Evolutionary conservation across 2,113 vertebrate species (phyloP), one percentile per base, ranked within the genome.

Genomic region (Muntiacus reevesi): DNA sequence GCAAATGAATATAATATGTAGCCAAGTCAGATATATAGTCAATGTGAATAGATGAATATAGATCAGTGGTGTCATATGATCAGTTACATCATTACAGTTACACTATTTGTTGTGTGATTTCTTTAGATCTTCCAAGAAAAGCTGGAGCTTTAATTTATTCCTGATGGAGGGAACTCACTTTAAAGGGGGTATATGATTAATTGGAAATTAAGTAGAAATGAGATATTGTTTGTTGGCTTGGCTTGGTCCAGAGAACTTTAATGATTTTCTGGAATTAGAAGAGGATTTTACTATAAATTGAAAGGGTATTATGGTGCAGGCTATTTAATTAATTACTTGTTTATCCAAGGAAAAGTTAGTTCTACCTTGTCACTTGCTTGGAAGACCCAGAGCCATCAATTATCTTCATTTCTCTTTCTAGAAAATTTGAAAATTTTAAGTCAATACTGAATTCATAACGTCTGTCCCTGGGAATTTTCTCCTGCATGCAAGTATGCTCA

Each of bases 1-100:
- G 45, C 13, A 97, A 97, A 98, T 92, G 71, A 97, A 97, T 95
- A 89, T 97, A 97, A 95, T 95, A 84, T 5, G 8, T n/a, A 23
- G 23, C 40, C 28, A 94, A 55, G 60, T 95, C 54, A 47, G 91
- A 40, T 94, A 57, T 86, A 90, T 74, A 78, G 28, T 95, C 85
- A 62, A 79, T 94, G 54, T 71, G 93, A 92, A 36, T 79, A 95
- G 83, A 50, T 67, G 97, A 43, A 0, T 10, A 43, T 0, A 87
- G 96, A 98, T 96, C 78, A 9, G 36, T 55, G 62, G n/a, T 9
- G 43, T 62, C 71, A n/a, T 5, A 2, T 76, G 57, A 52, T 57
- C 95, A 36, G 45, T 55, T 84, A 76, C 3, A 33, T 79, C 25
- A 0, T 76, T 94, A 10, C 19, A 7, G 16, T 93, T 87, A 14